Evolutionary conservation across 53 echinoderm and acorn worm species (phyloP), one percentile per base, ranked within the genome.

Genomic region (Paracentrotus lividus): DNA sequence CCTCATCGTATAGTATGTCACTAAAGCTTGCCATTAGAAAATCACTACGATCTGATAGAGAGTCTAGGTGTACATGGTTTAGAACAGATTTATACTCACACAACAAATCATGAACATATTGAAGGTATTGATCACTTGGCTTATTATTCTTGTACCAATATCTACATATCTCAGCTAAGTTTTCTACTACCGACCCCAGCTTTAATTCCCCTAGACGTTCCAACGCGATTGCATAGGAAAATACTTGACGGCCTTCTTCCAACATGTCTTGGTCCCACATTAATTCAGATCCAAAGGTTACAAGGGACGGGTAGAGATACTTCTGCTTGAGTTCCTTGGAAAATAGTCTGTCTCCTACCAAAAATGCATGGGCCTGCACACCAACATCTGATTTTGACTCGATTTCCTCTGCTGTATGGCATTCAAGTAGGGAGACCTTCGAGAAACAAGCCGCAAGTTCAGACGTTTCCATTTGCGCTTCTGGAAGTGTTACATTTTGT

Each of bases 281-380:
- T 1, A 45, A 47, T 6, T 78, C 78, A n/a, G 23, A 1, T 45
- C 15, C 78, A 33, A 45, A 78, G 2, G 9, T 45, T 3, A 24
- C 38, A n/a, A 78, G 24, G 14, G 45, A 45, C n/a, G 78, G 78
- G 26, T 78, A 78, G 7, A 78, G 47, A 47, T 78, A 78, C 18
- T 24, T 45, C 45, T 78, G 44, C 78, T 78, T 78, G 0, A 78
- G 43, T 23, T 78, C 2, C 23, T 78, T 0, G 24, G 52, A 32
- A 55, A 86, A 56, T 15, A 86, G 20, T 33, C 86, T 51, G 2
- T 86, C 86, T 16, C 53, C 86, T 5, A 86, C 55, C 56, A 86
- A 55, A 54, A 86, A 44, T 26, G 86, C 86, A 86, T 86, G 86
- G 1, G 36, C 86, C 33, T 32, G 32, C 36, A 56, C 4, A 31